Evolutionary conservation across 2,888 invertebrate genomes (phyloP).

Genomic region (Drosophila neotestacea): DNA sequence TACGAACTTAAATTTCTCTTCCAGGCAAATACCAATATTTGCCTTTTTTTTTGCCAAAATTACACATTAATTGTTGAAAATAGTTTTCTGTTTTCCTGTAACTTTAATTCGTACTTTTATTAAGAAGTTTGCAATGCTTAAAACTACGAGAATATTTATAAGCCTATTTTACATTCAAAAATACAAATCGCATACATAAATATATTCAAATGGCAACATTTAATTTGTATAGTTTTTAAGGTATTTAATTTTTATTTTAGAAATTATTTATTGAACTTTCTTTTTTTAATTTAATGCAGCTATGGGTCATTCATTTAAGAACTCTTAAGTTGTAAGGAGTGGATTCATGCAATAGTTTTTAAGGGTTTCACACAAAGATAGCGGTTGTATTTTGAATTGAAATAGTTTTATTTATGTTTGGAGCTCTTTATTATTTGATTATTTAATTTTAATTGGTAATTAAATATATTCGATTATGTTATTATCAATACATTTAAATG

Average conservation of each 20-base stretch:
- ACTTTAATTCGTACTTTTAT: constrained; percentile 25
- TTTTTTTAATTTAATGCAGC: background rate
- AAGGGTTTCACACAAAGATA: background rate
- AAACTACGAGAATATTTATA: constrained; percentile 45
- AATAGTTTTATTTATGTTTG: background rate
- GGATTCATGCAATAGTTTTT: constrained; percentile 5
- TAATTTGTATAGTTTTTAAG: constrained; percentile 20
- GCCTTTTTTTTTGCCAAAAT: constrained; percentile 36
- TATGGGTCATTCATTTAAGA: constrained; percentile 5
- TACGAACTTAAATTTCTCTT: constrained; percentile 48
- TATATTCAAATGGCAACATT: constrained; percentile 45
- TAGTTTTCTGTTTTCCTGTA: constrained; percentile 43
- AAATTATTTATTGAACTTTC: background rate
- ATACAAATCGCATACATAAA: constrained; percentile 54
- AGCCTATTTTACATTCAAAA: constrained; percentile 58
- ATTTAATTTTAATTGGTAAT: constrained; percentile 14
- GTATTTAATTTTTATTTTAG: background rate
- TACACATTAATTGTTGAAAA: constrained; percentile 49
- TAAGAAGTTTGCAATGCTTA: constrained; percentile 37
- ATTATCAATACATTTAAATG: constrained; percentile 17
- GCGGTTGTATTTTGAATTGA: background rate
- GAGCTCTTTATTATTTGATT: background rate
- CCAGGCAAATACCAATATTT: constrained; percentile 25
- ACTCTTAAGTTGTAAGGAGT: constrained; percentile 1
- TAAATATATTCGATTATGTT: constrained; percentile 2